Conservation (phyloP, 1,140 invertebrate species). For the Cherax quadricarinatus region DNA sequence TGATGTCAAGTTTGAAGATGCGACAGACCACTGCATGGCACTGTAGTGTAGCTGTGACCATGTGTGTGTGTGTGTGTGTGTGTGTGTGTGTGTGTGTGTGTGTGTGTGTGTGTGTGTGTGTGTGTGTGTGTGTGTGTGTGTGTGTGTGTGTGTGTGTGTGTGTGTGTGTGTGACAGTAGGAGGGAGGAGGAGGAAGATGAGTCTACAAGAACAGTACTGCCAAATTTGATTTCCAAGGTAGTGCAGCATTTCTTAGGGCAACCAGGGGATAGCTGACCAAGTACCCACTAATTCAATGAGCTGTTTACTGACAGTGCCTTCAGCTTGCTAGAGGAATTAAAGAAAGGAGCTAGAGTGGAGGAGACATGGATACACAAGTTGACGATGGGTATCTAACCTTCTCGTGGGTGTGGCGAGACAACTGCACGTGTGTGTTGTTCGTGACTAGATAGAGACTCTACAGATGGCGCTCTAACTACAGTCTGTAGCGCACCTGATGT, state of each 20-base stretch:
- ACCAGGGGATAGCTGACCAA: neutral
- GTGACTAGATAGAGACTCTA: constrained; percentile 74
- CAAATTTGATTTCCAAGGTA: neutral
- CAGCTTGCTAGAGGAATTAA: neutral
- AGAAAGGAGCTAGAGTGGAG: neutral
- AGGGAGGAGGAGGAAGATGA: neutral
- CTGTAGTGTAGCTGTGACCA: neutral
- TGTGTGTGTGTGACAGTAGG: neutral
- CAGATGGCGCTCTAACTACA: constrained; percentile 74
- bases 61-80: neutral
- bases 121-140: no score
- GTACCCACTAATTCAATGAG: neutral
- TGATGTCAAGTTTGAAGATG: neutral
- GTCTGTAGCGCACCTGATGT: constrained; percentile 74
- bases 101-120: no score
- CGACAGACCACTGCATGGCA: neutral
- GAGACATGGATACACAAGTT: neutral
- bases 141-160: no score
- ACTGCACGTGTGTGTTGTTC: constrained; percentile 72
- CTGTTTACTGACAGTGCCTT: neutral
- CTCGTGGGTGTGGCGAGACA: constrained; percentile 75
- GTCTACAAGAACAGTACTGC: neutral
- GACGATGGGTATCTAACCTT: constrained; percentile 48
- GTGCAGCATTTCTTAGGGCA: neutral
- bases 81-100: no score